Conservation (phyloP, 2,113 vertebrate genomes). For the Phalacrocorax aristotelis region DNA sequence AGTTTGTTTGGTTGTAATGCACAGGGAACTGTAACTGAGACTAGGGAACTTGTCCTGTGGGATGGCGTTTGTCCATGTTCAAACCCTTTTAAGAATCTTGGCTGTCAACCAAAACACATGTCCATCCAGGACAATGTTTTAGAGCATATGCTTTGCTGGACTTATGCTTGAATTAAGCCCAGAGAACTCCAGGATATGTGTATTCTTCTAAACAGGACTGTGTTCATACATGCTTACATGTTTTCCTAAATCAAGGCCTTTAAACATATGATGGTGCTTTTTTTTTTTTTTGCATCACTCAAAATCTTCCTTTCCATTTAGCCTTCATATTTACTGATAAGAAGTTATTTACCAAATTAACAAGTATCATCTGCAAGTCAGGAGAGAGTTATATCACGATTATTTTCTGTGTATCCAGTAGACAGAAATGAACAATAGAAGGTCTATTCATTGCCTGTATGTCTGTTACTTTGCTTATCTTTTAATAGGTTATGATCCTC, state of each 20-base stretch:
- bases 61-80: rapidly evolving
- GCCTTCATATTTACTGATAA: not conserved
- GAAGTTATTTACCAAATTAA: not conserved
- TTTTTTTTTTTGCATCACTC: not conserved
- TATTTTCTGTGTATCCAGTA: not conserved
- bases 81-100: not conserved
- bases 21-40: not conserved
- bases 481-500: not conserved
- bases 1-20: not conserved
- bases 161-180: not conserved
- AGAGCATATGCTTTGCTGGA: not conserved
- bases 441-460: not conserved
- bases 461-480: not conserved
- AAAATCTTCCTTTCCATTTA: not conserved
- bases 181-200: not conserved
- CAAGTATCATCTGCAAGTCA: not conserved
- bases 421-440: not conserved
- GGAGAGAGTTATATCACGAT: not conserved
- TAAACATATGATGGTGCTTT: not conserved
- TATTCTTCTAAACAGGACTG: not conserved
- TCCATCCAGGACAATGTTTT: not conserved
- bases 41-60: not conserved
- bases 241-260: not conserved
- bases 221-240: not conserved
- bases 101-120: not conserved